A percentile compares a stretch with the other conserved stretches of the same genome.
These are phyloP conservation scores for Lepidocolaptes lacrymiger DNA, from an alignment of 2,797 vertebrate species.

Conservation along the genomic window DNA sequence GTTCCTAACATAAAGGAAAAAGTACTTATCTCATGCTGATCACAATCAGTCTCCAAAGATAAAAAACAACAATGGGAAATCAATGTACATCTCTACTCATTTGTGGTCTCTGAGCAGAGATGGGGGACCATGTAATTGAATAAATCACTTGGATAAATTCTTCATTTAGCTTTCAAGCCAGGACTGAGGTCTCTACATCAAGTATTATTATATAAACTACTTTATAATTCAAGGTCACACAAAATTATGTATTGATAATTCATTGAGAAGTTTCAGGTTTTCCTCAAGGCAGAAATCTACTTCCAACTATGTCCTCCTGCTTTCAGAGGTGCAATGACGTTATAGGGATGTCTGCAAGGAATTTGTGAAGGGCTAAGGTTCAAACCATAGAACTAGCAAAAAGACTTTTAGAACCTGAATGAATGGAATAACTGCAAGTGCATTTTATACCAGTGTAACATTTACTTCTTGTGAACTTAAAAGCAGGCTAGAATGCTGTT, in stretches of 20 bases:
- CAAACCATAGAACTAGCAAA: background rate
- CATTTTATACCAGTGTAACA: background rate
- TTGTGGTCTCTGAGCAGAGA: background rate
- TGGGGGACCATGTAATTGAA: background rate
- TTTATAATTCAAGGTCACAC: background rate
- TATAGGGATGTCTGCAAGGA: background rate
- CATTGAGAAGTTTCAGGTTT: background rate
- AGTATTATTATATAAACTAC: background rate
- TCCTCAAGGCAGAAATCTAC: background rate
- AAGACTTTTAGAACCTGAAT: background rate
- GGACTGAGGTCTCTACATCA: background rate
- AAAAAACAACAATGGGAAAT: conserved; percentile 31
- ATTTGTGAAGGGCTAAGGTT: background rate
- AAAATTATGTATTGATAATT: background rate
- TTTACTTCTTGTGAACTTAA: background rate
- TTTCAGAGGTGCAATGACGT: background rate
- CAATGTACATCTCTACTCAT: background rate
- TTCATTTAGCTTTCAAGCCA: background rate
- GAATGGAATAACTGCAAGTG: background rate
- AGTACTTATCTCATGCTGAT: background rate
- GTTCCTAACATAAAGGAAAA: conserved; percentile 12
- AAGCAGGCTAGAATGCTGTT: background rate
- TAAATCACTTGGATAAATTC: background rate
- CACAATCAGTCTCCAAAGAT: background rate
- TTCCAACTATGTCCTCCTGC: background rate